Percentiles rank a stretch among this genome's conserved stretches.
phyloP scores from a whole-genome alignment of 2,113 vertebrate genomes.

The Saguinus imperator region DNA sequence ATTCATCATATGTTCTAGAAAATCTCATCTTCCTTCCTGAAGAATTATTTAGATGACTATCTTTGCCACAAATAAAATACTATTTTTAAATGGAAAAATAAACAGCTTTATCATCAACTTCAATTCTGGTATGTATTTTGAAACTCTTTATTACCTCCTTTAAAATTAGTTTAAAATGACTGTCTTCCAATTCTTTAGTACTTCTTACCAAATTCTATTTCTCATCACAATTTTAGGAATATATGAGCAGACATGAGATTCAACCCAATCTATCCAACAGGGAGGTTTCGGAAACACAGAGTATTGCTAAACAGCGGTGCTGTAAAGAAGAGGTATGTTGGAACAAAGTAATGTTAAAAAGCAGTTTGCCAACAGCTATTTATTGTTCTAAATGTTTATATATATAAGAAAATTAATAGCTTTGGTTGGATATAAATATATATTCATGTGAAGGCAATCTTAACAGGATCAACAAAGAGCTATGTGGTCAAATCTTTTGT shows the following conservation, averaged over 20 bases:
- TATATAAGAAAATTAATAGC: neutral
- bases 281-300: neutral
- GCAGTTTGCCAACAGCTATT: neutral
- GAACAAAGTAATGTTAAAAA: neutral
- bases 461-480: conserved; percentile 55
- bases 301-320: neutral
- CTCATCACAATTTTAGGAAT: neutral
- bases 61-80: neutral
- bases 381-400: conserved; percentile 57
- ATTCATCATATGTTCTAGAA: neutral
- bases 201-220: neutral
- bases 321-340: neutral
- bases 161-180: neutral
- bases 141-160: neutral
- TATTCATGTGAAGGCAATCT: conserved; percentile 18
- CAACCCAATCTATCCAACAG: neutral
- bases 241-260: neutral
- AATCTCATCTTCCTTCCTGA: neutral
- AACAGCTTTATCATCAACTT: neutral
- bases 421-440: conserved; percentile 26
- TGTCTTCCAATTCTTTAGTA: neutral
- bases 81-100: neutral
- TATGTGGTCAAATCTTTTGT: conserved; percentile 39
- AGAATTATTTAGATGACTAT: conserved; percentile 3
- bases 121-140: neutral